phyloP scores from a whole-genome alignment of 2,113 vertebrate genomes.

The Orthonyx spaldingii region DNA sequence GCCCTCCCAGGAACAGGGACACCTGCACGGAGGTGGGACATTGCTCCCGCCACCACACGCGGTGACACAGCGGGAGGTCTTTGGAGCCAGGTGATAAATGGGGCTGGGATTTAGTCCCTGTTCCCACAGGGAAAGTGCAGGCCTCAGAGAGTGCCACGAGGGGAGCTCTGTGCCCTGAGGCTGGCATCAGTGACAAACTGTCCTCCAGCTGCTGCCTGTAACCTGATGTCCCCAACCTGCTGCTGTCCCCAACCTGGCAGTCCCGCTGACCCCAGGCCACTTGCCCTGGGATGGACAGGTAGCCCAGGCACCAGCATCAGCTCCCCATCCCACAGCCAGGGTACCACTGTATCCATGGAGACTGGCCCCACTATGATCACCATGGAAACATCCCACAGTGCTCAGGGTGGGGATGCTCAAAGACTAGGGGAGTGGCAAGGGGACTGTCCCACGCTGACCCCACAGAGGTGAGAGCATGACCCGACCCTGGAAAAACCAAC shows the following conservation, averaged over 20 bases:
- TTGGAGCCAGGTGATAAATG: background rate
- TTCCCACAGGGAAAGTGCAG: background rate
- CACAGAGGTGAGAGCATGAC: background rate
- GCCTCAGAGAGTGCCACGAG: background rate
- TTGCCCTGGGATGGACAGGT: background rate
- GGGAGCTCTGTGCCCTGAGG: background rate
- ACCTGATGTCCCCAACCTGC: background rate
- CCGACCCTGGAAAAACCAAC: background rate
- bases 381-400: background rate
- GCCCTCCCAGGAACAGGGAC: background rate
- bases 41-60: fast-evolving
- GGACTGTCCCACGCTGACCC: background rate
- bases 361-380: background rate
- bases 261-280: fast-evolving
- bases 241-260: background rate
- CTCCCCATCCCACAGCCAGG: background rate
- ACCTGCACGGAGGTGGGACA: fast-evolving
- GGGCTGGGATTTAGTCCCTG: background rate
- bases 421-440: background rate
- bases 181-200: background rate
- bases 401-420: background rate
- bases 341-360: background rate
- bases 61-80: fast-evolving
- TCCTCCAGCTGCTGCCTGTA: background rate
- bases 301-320: background rate